Percentiles rank a stretch among this genome's conserved stretches.
phyloP scores from a whole-genome alignment of 2,797 vertebrate species.

The Gephyroberyx darwinii region DNA sequence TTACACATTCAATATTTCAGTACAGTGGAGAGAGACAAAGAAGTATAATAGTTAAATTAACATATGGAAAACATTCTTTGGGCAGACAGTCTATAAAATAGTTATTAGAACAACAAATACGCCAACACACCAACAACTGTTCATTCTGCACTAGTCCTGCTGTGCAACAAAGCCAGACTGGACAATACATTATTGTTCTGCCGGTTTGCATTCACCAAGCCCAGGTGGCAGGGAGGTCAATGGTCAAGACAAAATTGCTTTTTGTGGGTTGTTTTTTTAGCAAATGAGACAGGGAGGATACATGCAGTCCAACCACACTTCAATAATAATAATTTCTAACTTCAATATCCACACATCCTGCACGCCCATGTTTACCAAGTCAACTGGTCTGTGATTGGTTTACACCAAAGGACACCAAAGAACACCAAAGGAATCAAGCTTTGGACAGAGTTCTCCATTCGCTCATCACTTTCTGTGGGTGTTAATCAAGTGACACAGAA shows the following conservation, averaged over 20 bases:
- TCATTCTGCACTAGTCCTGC: neutral
- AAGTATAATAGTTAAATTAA: neutral
- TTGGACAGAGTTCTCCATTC: no score
- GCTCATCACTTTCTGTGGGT: neutral
- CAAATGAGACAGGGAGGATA: neutral
- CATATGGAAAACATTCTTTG: neutral
- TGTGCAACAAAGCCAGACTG: neutral
- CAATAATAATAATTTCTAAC: neutral
- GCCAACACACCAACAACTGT: neutral
- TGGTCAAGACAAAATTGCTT: no score
- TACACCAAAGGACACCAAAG: no score
- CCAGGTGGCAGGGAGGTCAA: neutral
- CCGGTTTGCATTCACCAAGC: neutral
- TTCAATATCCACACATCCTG: no score
- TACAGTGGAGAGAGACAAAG: neutral
- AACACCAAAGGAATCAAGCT: no score
- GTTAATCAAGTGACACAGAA: neutral
- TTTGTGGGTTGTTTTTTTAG: neutral
- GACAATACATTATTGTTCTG: constrained; percentile 4
- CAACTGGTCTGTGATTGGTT: no score
- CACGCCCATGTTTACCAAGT: no score
- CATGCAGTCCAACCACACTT: no score
- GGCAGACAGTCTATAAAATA: neutral
- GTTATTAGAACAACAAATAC: neutral
- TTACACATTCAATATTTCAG: no score